These are phyloP conservation scores for Peribatodes rhomboidaria DNA, from an alignment of 2,888 invertebrate genomes.

Conservation along the genomic window DNA sequence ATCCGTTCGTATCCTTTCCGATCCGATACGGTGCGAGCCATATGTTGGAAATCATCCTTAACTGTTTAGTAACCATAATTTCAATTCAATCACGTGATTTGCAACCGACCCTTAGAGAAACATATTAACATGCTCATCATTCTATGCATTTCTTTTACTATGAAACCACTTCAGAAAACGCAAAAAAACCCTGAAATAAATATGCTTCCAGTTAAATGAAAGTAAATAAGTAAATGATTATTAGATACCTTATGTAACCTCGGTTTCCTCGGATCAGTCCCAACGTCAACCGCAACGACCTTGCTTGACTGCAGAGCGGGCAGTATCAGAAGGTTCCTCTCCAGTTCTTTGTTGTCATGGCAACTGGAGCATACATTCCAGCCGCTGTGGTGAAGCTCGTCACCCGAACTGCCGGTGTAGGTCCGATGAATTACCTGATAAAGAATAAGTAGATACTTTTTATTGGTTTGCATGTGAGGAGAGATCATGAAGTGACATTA, in stretches of 20 bases:
- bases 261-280: constrained; percentile 90
- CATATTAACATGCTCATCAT: too few relatives aligned
- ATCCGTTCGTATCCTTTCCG: too few relatives aligned
- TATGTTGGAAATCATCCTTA: too few relatives aligned
- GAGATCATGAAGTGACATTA: too few relatives aligned
- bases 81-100: too few relatives aligned
- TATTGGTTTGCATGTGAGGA: background rate
- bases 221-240: background rate
- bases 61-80: too few relatives aligned
- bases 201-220: background rate
- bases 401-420: constrained; percentile 90
- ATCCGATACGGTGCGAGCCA: too few relatives aligned
- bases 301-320: constrained; percentile 94
- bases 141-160: too few relatives aligned
- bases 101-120: too few relatives aligned
- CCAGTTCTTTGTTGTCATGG: constrained; percentile 84
- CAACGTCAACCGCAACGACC: constrained; percentile 94
- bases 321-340: constrained; percentile 92
- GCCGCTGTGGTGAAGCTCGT: constrained; percentile 98
- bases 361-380: constrained; percentile 99
- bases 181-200: too few relatives aligned
- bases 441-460: constrained; percentile 10
- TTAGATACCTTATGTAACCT: constrained; percentile 88
- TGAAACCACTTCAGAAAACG: too few relatives aligned
- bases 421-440: constrained; percentile 94